A percentile compares a stretch with the other conserved stretches of the same genome.
These are phyloP conservation scores for Cyclopterus lumpus DNA, from an alignment of 2,797 vertebrate species.

Conservation along the genomic window DNA sequence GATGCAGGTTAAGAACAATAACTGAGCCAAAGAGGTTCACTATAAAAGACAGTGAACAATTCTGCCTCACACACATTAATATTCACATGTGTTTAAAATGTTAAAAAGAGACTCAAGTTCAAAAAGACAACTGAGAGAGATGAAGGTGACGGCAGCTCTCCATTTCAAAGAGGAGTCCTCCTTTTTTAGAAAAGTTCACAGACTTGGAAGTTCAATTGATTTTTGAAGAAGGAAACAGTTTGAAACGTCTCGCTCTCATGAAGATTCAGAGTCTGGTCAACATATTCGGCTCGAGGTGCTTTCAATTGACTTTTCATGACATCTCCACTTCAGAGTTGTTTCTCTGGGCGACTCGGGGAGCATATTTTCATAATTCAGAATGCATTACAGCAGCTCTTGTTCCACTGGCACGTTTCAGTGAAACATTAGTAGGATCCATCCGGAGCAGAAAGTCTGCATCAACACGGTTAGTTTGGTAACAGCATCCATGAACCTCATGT, in stretches of 20 bases:
- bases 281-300: not conserved
- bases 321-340: too few species aligned
- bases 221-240: not conserved
- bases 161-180: slow-evolving; percentile 20
- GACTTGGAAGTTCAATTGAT: slow-evolving; percentile 1
- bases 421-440: slow-evolving; percentile 10
- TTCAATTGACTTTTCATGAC: not conserved
- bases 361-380: not conserved
- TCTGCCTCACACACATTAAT: not conserved
- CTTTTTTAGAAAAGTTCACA: slow-evolving; percentile 11
- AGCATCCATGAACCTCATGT: too few species aligned
- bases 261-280: not conserved
- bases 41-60: not conserved
- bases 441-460: slow-evolving; percentile 9
- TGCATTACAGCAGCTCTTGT: not conserved
- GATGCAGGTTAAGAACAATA: not conserved
- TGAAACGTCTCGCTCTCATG: not conserved
- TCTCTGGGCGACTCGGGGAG: not conserved
- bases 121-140: slow-evolving; percentile 10
- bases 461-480: not conserved
- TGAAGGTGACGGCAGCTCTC: slow-evolving; percentile 13
- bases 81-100: not conserved
- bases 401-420: not conserved
- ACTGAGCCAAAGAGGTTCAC: not conserved
- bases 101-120: not conserved